Base-by-base conservation (phyloP, 2,888 invertebrate genomes). In the Cantharis rustica region DNA sequence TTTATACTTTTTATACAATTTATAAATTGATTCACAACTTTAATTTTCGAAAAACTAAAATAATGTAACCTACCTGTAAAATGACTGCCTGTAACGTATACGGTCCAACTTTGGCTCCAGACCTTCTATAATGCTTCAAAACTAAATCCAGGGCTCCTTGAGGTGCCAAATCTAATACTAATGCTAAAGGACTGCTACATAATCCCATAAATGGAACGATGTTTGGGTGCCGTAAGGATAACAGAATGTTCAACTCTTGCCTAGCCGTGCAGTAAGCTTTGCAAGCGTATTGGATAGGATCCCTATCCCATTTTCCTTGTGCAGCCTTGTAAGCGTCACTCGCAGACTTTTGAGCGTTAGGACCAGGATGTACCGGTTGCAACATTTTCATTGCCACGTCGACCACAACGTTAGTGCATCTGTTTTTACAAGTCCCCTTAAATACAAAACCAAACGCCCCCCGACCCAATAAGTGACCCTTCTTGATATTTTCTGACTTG, bases 381-480 rank as follows among this genome's bases (percentile, higher is more conserved):
- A 98, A 88, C 92, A 98, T 97, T 89, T 99, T 99, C 89, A 98
- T 93, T 0, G 99, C 98, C 1, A 98, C 95, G 76, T 94, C 92
- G 16, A 91, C 90, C 75, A 90, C 90, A 2, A 89, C 88, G 71
- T 91, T 90, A 1, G 90, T 89, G 10, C 90, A 90, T 66, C 91
- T 89, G 68, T 91, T 86, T 80, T 92, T 92, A 87, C 94, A 95
- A 5, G 90, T 90, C 0, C 95, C 97, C 83, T 94, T 92, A 86
- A 97, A 97, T 10, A 99, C 99, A 83, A 98, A 98, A 2, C 99
- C 99, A 90, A 99, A 99, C 0, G 98, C 98, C 1, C 99, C 99
- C n/a, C 98, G 93, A 0, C 99, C 99, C 47, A 97, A 90, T 71
- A 96, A 88, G 0, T 92, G 90, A 0, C 93, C 94, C 75, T 95